Evolutionary conservation across 2,888 invertebrate species (phyloP), one percentile per base, ranked within the genome.

Genomic region (Entomobrya multifasciata): DNA sequence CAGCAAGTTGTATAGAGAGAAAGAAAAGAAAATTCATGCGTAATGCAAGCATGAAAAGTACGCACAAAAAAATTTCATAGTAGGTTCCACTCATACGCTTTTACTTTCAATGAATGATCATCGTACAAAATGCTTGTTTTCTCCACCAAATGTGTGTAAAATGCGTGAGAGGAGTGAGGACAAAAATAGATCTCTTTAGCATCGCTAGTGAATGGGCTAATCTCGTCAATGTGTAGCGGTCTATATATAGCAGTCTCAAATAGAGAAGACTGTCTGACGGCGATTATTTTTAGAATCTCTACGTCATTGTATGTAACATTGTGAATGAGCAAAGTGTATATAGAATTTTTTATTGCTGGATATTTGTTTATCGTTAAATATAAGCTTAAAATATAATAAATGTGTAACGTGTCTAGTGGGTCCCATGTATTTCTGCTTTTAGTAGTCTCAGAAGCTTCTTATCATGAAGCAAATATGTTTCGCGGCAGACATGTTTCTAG

Each of bases 241-340:
- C 67, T 80, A 80, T 80, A 81, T 67, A 78, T 44, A 57, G 13
- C 60, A 22, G 22, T 44, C 27, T 70, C n/a, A 44, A 67, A 13
- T n/a, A 44, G n/a, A 74, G 74, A 74, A 67, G 30, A 44, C 25
- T 60, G 52, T 72, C 25, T 47, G 22, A 17, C 4, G 15, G 5
- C 5, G 72, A 62, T 62, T 74, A 74, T 82, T 82, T 82, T 82
- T 82, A 62, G 74, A 62, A 20, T 30, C 27, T 47, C 3, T n/a
- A 15, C 47, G 47, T 47, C 70, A 47, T 70, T 47, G 25, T n/a
- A n/a, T n/a, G n/a, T 22, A 70, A 70, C 57, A 49, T 81, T 81
- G 49, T 87, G 77, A 81, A 78, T 82, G 82, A 44, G 77, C 55
- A 70, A 47, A 30, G 81, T 81, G 78, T 52, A 81, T 87, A 87